A percentile compares a stretch with the other conserved stretches of the same genome.
Evolutionary conservation across 2,797 vertebrate species (phyloP).

Genomic region (Euthynnus affinis): DNA sequence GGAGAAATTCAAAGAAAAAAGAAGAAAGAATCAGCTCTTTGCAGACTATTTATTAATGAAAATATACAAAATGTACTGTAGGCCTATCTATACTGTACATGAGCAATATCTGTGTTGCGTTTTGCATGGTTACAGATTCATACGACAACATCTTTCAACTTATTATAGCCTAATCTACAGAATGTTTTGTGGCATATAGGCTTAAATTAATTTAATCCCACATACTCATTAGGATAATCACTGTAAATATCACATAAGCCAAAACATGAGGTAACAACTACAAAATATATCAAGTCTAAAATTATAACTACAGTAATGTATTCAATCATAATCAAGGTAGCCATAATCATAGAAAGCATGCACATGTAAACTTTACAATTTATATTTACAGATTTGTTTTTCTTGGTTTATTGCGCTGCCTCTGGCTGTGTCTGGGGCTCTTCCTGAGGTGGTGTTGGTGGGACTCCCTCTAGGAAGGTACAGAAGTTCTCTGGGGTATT

Average conservation of each 20-base stretch:
- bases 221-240: no score
- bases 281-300: neutral
- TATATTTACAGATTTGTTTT: neutral
- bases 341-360: neutral
- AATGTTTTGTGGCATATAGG: neutral
- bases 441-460: slow-evolving; percentile 63
- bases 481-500: slow-evolving; percentile 89
- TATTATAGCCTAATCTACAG: neutral
- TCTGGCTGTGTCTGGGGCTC: slow-evolving; percentile 60
- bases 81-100: slow-evolving; percentile 2
- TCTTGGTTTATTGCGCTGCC: slow-evolving; percentile 19
- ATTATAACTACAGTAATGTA: neutral
- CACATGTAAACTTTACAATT: slow-evolving; percentile 1
- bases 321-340: no score
- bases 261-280: neutral
- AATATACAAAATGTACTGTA: neutral
- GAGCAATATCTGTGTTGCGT: neutral
- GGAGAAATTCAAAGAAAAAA: neutral
- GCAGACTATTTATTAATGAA: neutral
- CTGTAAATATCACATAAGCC: no score
- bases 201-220: neutral
- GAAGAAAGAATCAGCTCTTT: neutral
- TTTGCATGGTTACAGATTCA: neutral
- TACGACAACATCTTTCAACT: neutral
- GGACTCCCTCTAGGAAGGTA: slow-evolving; percentile 74